A percentile compares a stretch with the other conserved stretches of the same genome.
Evolutionary conservation across 2,888 invertebrate species (phyloP).

Genomic region (Polyploca ridens): DNA sequence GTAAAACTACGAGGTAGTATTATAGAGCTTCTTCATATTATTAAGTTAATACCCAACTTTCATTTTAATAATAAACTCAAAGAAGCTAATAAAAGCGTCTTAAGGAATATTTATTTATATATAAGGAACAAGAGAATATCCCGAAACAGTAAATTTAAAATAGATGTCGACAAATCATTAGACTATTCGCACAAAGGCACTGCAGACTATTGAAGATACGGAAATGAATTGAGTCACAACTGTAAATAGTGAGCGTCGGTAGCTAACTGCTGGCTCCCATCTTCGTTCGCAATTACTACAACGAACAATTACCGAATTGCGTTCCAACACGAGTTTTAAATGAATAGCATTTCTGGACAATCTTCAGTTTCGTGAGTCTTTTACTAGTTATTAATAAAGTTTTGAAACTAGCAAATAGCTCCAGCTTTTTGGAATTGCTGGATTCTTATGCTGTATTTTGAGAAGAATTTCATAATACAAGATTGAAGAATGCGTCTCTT

Average conservation of each 20-base stretch:
- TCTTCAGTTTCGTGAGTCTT: background rate
- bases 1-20: too few species aligned
- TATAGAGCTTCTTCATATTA: too few species aligned
- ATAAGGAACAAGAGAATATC: background rate
- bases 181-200: background rate
- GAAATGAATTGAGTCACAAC: conserved; percentile 18
- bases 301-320: conserved; percentile 48
- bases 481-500: background rate
- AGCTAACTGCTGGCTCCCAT: conserved; percentile 21
- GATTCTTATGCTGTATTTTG: background rate
- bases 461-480: background rate
- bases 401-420: background rate
- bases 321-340: conserved; percentile 48
- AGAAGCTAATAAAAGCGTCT: too few species aligned
- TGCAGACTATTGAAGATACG: conserved; percentile 1
- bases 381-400: background rate
- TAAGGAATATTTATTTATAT: too few species aligned
- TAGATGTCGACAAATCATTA: background rate
- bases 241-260: conserved; percentile 25
- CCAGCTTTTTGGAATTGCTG: background rate
- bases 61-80: too few species aligned
- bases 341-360: conserved; percentile 25
- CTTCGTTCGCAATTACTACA: conserved; percentile 41
- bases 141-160: background rate
- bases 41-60: too few species aligned